Base-by-base conservation (phyloP, 2,797 vertebrate genomes). In the Sylvilagus floridanus region DNA sequence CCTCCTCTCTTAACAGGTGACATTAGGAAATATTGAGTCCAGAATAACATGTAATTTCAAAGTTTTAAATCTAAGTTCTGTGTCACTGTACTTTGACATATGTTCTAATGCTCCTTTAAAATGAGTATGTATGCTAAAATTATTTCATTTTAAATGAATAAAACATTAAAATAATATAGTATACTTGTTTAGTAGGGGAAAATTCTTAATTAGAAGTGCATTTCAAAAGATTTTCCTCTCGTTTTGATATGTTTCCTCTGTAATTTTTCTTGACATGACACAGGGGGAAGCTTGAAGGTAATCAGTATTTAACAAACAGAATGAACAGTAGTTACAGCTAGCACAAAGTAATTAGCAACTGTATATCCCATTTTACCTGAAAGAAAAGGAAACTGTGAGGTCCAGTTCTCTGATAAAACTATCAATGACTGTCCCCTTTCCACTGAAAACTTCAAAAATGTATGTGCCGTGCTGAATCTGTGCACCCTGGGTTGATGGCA, bases 331-430 rank as follows among this genome's bases (percentile, higher is more conserved):
- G 97, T 98, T 98, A 98, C 95, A 98, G 96, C 97, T 96, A 97
- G 97, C 98, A 98, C 97, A 98, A 97, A 94, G 88, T 98, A 98
- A 98, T 99, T 99, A 98, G 97, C 97, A 97, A 96, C 92, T 98
- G 97, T 98, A 97, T 98, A 96, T 94, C 85, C 95, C 91, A 98
- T 98, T 98, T 98, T 96, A 87, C 96, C 95, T 95, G 71, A 95
- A 93, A 77, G 77, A 22, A 81, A 83, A 86, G 62, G 90, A 95
- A 84, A 93, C 4, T n/a, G 4, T 72, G 30, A 77, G 93, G 21
- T 12, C 50, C 1, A 7, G 14, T 85, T 42, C 57, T 24, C 16
- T 92, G 21, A 35, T 72, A 97, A 63, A 96, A 88, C 50, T 88
- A 52, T 50, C n/a, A 81, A 0, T 54, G 69, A 60, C 2, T 30